Evolutionary conservation across 2,888 invertebrate genomes (phyloP).

Genomic region (Seladonia tumulorum): DNA sequence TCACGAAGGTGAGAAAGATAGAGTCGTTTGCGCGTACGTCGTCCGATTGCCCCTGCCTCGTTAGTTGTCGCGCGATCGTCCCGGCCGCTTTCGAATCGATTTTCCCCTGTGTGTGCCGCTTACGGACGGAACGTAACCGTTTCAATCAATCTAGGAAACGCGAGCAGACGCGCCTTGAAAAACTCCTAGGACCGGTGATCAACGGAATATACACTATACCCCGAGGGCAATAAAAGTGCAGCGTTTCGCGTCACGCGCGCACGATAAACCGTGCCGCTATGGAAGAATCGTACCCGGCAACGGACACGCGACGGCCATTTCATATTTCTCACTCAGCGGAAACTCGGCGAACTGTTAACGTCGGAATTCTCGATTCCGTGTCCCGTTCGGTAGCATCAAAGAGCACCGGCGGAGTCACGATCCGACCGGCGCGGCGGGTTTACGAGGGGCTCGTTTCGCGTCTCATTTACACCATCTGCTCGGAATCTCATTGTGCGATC

Average conservation of each 20-base stretch:
- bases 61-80: background rate
- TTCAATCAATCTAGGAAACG: background rate
- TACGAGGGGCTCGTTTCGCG: conserved; percentile 48
- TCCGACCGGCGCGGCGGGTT: conserved; percentile 35
- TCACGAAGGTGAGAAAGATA: conserved; percentile 9
- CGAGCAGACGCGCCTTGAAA: background rate
- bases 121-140: background rate
- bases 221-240: conserved; percentile 33
- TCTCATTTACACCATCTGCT: conserved; percentile 54
- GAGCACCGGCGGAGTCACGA: conserved; percentile 19
- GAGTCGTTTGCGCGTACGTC: background rate
- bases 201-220: conserved; percentile 14
- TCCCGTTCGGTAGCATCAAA: conserved; percentile 32
- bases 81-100: background rate
- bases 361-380: conserved; percentile 25
- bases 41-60: background rate
- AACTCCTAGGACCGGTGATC: conserved; percentile 11
- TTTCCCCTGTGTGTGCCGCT: background rate
- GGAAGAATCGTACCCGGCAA: conserved; percentile 14
- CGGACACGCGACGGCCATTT: conserved; percentile 20
- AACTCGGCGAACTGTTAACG: conserved; percentile 17
- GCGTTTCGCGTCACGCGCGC: conserved; percentile 28
- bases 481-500: conserved; percentile 41
- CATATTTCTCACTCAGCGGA: conserved; percentile 30
- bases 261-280: conserved; percentile 40